Evolutionary conservation across 2,888 invertebrate genomes (phyloP).

Genomic region (Leptopterna dolabrata): DNA sequence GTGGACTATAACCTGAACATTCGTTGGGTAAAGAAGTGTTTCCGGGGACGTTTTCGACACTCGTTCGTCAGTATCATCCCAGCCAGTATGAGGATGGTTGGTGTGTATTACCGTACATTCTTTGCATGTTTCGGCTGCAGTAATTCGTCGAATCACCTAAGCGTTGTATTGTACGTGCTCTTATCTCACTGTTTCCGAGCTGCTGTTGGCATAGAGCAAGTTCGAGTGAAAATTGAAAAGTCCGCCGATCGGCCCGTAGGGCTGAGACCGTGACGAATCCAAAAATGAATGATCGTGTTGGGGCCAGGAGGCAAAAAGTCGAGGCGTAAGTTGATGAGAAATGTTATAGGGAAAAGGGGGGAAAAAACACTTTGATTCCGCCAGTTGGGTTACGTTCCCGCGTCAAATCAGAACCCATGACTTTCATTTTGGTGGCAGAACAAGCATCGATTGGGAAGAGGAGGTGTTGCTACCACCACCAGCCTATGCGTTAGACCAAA

Average conservation of each 20-base stretch:
- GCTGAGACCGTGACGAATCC: background rate
- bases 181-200: no score
- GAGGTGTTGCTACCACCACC: background rate
- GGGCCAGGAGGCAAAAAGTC: background rate
- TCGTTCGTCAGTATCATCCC: no score
- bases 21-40: no score
- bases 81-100: no score
- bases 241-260: background rate
- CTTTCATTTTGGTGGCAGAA: conserved; percentile 2
- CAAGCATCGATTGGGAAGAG: background rate
- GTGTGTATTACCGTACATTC: no score
- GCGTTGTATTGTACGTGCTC: no score
- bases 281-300: background rate
- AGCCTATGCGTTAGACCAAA: background rate
- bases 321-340: conserved; percentile 19
- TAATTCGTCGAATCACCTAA: no score
- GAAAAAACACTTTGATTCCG: conserved; percentile 24
- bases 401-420: conserved; percentile 43
- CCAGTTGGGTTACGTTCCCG: conserved; percentile 47
- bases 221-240: background rate
- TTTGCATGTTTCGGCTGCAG: no score
- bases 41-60: no score
- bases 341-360: no score
- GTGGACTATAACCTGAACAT: no score
- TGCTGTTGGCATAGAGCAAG: no score